These are phyloP conservation scores for Vimba vimba DNA, from an alignment of 2,113 vertebrate species.

Conservation along the genomic window DNA sequence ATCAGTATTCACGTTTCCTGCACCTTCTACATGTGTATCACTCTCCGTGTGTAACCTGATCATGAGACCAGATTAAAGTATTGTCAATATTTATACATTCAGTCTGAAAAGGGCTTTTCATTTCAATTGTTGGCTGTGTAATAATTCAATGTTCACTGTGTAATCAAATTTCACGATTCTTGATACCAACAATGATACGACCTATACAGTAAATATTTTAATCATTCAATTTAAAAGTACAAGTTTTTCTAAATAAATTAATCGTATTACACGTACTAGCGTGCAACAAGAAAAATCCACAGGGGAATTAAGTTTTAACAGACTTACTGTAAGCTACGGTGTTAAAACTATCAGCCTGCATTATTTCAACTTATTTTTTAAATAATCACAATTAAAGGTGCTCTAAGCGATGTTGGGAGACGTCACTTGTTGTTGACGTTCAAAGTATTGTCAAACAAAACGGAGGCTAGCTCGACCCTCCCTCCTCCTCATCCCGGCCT, in stretches of 20 bases:
- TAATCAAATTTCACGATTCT: background rate
- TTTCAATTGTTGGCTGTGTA: background rate
- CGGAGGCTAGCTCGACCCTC: no score
- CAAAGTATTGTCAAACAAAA: no score
- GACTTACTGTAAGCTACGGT: background rate
- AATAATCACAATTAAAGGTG: no score
- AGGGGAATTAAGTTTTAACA: background rate
- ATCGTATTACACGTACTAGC: background rate
- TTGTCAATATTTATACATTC: slow-evolving; percentile 31
- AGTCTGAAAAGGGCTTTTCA: background rate
- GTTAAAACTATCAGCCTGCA: background rate
- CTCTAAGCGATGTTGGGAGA: no score
- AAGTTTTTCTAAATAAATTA: background rate
- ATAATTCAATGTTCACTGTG: background rate
- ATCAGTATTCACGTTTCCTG: background rate
- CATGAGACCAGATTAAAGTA: slow-evolving; percentile 44
- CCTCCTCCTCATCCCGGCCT: no score
- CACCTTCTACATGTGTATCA: slow-evolving; percentile 1
- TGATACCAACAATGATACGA: background rate
- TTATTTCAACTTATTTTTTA: no score
- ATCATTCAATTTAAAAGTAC: background rate
- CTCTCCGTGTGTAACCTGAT: slow-evolving; percentile 19
- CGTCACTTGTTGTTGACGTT: no score
- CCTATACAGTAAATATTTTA: background rate
- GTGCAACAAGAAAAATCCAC: background rate